Evolutionary conservation across 2,888 invertebrate species (phyloP).

Genomic region (Caenorhabditis sinica): DNA sequence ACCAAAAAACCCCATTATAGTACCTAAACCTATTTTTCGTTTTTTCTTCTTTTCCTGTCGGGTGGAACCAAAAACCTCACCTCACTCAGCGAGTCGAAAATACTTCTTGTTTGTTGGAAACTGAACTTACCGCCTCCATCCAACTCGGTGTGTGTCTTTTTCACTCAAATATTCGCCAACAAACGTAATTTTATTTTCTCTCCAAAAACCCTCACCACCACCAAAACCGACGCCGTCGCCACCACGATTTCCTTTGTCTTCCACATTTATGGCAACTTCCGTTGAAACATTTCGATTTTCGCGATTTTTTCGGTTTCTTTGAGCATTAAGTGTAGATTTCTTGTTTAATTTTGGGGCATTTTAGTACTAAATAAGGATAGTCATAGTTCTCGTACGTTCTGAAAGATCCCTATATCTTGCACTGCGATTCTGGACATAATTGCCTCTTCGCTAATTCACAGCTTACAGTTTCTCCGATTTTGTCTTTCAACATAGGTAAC

Average conservation of each 20-base stretch:
- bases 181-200: conserved; percentile 62
- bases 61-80: conserved; percentile 30
- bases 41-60: background rate
- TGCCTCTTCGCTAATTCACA: too few relatives aligned
- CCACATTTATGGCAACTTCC: conserved; percentile 33
- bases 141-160: conserved; percentile 45
- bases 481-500: too few relatives aligned
- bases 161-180: conserved; percentile 66
- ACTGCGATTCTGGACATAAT: too few relatives aligned
- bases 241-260: conserved; percentile 54
- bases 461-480: too few relatives aligned
- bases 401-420: too few relatives aligned
- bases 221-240: conserved; percentile 9
- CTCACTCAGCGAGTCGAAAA: conserved; percentile 28
- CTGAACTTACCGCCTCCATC: conserved; percentile 54
- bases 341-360: too few relatives aligned
- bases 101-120: conserved; percentile 54
- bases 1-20: too few relatives aligned
- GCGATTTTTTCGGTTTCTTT: background rate
- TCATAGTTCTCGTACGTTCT: too few relatives aligned
- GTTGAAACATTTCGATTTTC: conserved; percentile 14
- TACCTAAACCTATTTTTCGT: background rate
- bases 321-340: background rate
- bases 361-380: too few relatives aligned
- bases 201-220: conserved; percentile 33